A percentile compares a stretch with the other conserved stretches of the same genome.
Evolutionary conservation across 2,797 vertebrate species (phyloP).

Genomic region (Hirundo rustica): DNA sequence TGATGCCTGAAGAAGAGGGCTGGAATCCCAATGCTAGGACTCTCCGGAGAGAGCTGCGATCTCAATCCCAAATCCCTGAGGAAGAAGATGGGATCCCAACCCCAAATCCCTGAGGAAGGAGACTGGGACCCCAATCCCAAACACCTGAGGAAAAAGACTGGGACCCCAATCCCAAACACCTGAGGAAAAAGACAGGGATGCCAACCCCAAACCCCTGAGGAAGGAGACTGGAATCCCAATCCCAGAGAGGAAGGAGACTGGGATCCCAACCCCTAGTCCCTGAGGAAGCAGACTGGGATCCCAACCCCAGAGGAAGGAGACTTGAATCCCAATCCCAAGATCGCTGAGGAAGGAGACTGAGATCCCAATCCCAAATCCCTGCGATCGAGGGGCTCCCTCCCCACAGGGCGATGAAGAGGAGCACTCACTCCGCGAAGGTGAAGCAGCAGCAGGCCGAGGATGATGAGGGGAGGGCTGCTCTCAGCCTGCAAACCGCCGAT

Average conservation of each 20-base stretch:
- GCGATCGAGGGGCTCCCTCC: no score
- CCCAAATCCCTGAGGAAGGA: background rate
- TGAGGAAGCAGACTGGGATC: no score
- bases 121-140: accelerated
- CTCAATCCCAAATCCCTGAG: no score
- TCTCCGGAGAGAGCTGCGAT: no score
- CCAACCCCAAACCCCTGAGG: background rate
- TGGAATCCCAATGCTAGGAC: no score
- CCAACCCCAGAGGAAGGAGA: no score
- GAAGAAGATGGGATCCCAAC: no score
- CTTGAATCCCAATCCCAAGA: no score
- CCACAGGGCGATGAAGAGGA: background rate
- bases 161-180: background rate
- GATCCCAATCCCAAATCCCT: no score
- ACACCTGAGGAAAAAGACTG: background rate
- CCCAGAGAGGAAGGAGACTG: no score
- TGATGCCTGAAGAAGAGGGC: background rate
- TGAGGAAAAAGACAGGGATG: no score
- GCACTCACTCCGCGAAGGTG: background rate
- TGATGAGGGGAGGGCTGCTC: background rate
- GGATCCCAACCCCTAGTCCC: no score
- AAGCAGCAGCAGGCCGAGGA: background rate
- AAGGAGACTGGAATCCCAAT: accelerated
- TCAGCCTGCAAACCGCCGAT: background rate
- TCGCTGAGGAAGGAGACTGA: accelerated